Evolutionary conservation across 2,888 invertebrate species (phyloP).

Genomic region (Sesamia inferens): DNA sequence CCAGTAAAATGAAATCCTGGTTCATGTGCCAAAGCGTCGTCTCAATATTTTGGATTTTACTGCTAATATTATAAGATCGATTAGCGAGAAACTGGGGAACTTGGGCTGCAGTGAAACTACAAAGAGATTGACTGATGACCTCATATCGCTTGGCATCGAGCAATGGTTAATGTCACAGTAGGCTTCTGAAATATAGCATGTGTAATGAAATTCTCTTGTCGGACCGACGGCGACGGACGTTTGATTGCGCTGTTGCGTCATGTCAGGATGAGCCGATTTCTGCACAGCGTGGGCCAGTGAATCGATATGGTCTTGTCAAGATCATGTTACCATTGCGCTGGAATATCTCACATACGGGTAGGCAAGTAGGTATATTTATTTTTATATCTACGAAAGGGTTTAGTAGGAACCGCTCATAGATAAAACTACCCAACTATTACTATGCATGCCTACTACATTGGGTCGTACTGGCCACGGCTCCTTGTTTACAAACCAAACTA

Average conservation of each 20-base stretch:
- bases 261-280: conserved; percentile 62
- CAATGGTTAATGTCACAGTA: conserved; percentile 83
- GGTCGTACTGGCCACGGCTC: neutral
- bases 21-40: conserved; percentile 36
- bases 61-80: conserved; percentile 12
- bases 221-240: conserved; percentile 59
- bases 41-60: conserved; percentile 38
- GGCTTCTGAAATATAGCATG: conserved; percentile 80
- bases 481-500: too few relatives aligned
- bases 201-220: conserved; percentile 74
- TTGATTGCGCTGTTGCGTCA: conserved; percentile 62
- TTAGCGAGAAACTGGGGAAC: conserved; percentile 23
- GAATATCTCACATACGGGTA: conserved; percentile 11
- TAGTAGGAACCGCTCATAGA: neutral
- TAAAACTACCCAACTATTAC: neutral
- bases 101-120: conserved; percentile 66
- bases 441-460: too few relatives aligned
- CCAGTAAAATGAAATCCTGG: conserved; percentile 47
- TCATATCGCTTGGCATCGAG: conserved; percentile 80
- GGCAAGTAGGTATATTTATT: neutral
- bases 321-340: conserved; percentile 52
- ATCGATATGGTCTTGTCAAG: conserved; percentile 69
- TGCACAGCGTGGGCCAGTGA: conserved; percentile 66
- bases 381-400: neutral
- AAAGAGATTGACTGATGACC: conserved; percentile 82